Percentiles rank a stretch among this genome's conserved stretches.
These are phyloP conservation scores for Hyperoplus lanceolatus DNA, from an alignment of 2,797 vertebrate species.

Conservation along the genomic window DNA sequence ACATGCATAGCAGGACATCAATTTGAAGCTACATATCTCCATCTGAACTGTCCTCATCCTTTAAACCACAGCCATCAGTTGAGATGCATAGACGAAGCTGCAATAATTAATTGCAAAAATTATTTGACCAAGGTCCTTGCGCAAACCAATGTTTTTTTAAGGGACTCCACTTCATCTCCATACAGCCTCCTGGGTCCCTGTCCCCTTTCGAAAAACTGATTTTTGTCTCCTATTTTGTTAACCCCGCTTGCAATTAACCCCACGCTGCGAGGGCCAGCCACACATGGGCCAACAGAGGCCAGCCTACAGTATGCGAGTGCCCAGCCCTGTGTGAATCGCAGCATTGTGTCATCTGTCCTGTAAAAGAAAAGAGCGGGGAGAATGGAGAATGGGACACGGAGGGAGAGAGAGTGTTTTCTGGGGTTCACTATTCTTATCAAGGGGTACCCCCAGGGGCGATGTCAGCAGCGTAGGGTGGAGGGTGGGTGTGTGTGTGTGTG, in stretches of 20 bases:
- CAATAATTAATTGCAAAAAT: slow-evolving; percentile 15
- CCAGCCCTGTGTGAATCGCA: slow-evolving; percentile 72
- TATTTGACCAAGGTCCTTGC: slow-evolving; percentile 43
- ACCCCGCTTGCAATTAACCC: slow-evolving; percentile 86
- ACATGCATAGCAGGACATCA: too few species aligned
- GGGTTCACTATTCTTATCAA: slow-evolving; percentile 70
- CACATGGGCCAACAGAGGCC: slow-evolving; percentile 65
- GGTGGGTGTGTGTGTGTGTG: slow-evolving; percentile 50
- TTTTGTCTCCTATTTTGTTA: slow-evolving; percentile 88
- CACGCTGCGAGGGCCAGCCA: slow-evolving; percentile 72
- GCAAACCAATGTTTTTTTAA: slow-evolving; percentile 15
- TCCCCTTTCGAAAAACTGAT: slow-evolving; percentile 78
- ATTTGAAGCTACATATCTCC: not conserved
- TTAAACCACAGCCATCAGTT: not conserved
- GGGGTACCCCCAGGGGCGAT: slow-evolving; percentile 65
- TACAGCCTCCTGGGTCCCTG: slow-evolving; percentile 59
- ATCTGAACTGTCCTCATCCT: not conserved
- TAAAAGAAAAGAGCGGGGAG: slow-evolving; percentile 51
- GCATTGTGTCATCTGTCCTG: slow-evolving; percentile 84
- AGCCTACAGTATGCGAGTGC: slow-evolving; percentile 66
- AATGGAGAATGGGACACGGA: slow-evolving; percentile 56
- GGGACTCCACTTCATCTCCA: slow-evolving; percentile 56
- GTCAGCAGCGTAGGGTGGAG: slow-evolving; percentile 66
- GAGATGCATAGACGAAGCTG: not conserved
- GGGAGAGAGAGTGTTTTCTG: slow-evolving; percentile 67